Evolutionary conservation across 2,113 vertebrate species (phyloP).

Genomic region (Psittacula cyanocephala): DNA sequence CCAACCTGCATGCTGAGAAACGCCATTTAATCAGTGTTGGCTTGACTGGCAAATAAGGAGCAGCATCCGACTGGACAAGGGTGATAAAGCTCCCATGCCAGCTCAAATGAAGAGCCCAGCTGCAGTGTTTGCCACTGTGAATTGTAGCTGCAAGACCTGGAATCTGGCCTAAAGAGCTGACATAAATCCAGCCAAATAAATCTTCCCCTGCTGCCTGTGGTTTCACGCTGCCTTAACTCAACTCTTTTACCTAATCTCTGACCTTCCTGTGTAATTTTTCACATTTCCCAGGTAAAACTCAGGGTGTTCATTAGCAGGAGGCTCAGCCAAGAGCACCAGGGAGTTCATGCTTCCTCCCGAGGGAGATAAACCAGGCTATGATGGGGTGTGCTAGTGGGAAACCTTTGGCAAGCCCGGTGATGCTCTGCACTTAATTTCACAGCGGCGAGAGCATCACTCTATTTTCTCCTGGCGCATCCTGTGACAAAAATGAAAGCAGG

Average conservation of each 20-base stretch:
- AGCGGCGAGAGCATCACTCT: neutral
- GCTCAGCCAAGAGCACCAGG: neutral
- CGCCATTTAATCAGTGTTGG: conserved; percentile 22
- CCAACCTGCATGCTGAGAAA: conserved; percentile 56
- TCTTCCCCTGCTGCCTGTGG: conserved; percentile 37
- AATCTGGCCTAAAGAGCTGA: conserved; percentile 63
- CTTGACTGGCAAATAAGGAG: conserved; percentile 40
- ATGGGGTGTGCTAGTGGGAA: neutral
- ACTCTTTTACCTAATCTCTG: conserved; percentile 71
- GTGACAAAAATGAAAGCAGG: rapidly evolving
- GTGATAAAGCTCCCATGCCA: conserved; percentile 45
- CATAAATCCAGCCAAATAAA: conserved; percentile 67
- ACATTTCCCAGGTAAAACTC: conserved; percentile 39
- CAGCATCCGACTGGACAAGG: conserved; percentile 22
- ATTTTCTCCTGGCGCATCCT: neutral
- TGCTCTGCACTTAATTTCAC: neutral
- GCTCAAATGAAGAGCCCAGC: conserved; percentile 53
- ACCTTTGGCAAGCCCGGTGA: neutral
- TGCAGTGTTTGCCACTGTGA: conserved; percentile 52
- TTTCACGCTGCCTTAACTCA: conserved; percentile 50
- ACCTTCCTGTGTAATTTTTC: conserved; percentile 60
- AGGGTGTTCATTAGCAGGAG: neutral
- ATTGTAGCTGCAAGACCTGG: conserved; percentile 65
- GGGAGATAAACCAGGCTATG: neutral
- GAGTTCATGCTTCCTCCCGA: neutral